Evolutionary conservation across 2,888 invertebrate species (phyloP).

Genomic region (Drosophila peninsularis): DNA sequence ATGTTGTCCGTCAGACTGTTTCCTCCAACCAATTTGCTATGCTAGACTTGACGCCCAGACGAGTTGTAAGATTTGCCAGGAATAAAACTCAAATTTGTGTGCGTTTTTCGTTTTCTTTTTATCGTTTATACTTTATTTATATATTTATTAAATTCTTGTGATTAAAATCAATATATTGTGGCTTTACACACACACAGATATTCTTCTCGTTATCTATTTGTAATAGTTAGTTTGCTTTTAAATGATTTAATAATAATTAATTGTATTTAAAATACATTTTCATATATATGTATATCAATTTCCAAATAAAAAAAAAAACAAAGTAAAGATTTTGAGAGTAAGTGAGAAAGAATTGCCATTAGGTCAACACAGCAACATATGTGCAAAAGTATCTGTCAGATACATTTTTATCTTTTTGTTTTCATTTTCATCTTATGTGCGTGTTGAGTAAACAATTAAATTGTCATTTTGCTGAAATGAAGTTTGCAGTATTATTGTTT

Average conservation of each 20-base stretch:
- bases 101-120: conserved; percentile 12
- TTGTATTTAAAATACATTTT: conserved; percentile 72
- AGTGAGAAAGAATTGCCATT: conserved; percentile 14
- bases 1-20: conserved; percentile 3
- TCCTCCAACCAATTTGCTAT: conserved; percentile 9
- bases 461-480: conserved; percentile 52
- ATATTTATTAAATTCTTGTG: conserved; percentile 72
- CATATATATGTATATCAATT: conserved; percentile 54
- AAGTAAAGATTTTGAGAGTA: not conserved
- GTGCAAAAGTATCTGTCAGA: conserved; percentile 19
- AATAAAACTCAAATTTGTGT: not conserved
- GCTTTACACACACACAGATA: conserved; percentile 41
- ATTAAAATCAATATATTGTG: conserved; percentile 67
- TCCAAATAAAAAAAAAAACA: conserved; percentile 13
- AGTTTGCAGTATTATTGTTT: conserved; percentile 36
- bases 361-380: conserved; percentile 16
- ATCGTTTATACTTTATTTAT: conserved; percentile 50
- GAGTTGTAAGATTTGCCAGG: not conserved
- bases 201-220: conserved; percentile 60
- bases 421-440: conserved; percentile 37
- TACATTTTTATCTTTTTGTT: conserved; percentile 9
- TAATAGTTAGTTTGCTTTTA: conserved; percentile 76
- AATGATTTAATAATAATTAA: conserved; percentile 61
- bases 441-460: conserved; percentile 65
- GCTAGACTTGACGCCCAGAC: conserved; percentile 1